Evolutionary conservation across 2,888 invertebrate genomes (phyloP).

Genomic region (Caenorhabditis macrosperma): DNA sequence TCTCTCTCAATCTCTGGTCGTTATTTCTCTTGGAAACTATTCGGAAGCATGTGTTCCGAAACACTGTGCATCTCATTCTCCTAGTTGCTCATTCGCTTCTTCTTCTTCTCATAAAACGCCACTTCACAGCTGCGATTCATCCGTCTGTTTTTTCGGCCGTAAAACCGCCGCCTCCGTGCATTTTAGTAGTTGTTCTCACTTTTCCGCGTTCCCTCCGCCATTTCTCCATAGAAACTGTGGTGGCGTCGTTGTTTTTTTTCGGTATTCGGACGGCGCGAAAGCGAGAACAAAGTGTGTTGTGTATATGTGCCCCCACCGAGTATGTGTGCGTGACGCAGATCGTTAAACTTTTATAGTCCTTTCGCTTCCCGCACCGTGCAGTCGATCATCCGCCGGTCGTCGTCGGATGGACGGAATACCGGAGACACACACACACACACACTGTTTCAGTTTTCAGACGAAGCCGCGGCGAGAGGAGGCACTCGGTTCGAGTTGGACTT

Average conservation of each 20-base stretch:
- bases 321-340: conserved; percentile 43
- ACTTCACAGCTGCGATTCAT: conserved; percentile 48
- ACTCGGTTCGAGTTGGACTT: conserved; percentile 55
- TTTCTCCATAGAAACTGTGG: conserved; percentile 1
- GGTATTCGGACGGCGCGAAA: conserved; percentile 22
- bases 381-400: conserved; percentile 45
- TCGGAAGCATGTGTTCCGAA: too few relatives aligned
- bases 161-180: conserved; percentile 32
- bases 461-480: conserved; percentile 7
- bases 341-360: conserved; percentile 56
- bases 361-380: conserved; percentile 38
- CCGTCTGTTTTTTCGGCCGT: conserved; percentile 35
- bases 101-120: conserved; percentile 44
- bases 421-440: not conserved
- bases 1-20: conserved; percentile 14
- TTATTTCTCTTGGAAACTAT: conserved; percentile 15
- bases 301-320: conserved; percentile 35
- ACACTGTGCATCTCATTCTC: not conserved
- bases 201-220: not conserved
- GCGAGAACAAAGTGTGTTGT: conserved; percentile 9
- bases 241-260: not conserved
- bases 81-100: not conserved
- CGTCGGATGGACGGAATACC: conserved; percentile 7
- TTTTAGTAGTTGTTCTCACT: conserved; percentile 43
- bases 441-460: conserved; percentile 37